Evolutionary conservation across 2,113 vertebrate species (phyloP).

Genomic region (Aegypius monachus): DNA sequence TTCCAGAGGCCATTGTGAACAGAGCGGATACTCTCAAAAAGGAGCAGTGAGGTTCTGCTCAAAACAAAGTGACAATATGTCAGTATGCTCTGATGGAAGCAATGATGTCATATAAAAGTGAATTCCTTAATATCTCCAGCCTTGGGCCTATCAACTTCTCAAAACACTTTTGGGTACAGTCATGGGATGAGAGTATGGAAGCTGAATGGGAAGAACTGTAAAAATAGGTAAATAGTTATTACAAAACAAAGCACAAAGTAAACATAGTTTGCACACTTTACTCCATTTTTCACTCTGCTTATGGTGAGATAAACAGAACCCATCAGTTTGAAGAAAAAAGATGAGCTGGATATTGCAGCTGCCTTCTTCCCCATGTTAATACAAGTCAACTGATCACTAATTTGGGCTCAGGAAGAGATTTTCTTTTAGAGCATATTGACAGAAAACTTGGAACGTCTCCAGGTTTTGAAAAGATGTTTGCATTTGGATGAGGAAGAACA

Average conservation of each 20-base stretch:
- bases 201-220: neutral
- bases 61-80: neutral
- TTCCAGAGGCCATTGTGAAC: neutral
- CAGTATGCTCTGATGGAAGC: neutral
- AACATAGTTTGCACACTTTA: neutral
- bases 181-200: neutral
- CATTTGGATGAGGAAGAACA: neutral
- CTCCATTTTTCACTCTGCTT: neutral
- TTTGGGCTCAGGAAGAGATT: neutral
- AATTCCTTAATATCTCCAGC: neutral
- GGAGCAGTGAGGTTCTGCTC: neutral
- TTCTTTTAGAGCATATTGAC: neutral
- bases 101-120: neutral
- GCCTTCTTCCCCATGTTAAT: neutral
- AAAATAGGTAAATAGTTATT: neutral
- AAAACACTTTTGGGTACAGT: neutral
- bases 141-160: neutral
- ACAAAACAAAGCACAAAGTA: neutral
- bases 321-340: neutral
- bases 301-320: neutral
- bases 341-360: neutral
- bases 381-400: neutral
- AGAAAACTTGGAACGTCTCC: neutral
- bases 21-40: neutral
- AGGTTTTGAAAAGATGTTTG: neutral